Evolutionary conservation across 1,140 invertebrate genomes (phyloP).

Genomic region (Zaprionus africanus): DNA sequence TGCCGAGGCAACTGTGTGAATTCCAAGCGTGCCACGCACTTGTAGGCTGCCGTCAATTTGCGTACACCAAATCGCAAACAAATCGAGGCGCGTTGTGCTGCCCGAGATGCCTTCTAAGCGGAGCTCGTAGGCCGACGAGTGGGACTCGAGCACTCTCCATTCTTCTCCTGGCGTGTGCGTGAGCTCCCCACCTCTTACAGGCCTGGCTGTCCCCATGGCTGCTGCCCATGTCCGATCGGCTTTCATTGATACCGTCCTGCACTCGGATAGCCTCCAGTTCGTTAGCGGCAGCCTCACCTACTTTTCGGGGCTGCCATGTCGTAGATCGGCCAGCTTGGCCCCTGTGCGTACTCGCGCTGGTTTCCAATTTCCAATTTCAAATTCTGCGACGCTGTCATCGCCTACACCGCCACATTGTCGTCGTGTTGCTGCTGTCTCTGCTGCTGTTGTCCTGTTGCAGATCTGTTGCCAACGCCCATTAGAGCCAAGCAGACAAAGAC

Average conservation of each 20-base stretch:
- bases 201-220: slow-evolving; percentile 69
- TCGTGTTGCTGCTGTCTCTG: slow-evolving; percentile 37
- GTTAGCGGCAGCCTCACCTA: slow-evolving; percentile 68
- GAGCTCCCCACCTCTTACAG: slow-evolving; percentile 53
- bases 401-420: slow-evolving; percentile 60
- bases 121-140: slow-evolving; percentile 30
- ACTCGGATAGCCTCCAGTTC: slow-evolving; percentile 40
- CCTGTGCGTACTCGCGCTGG: slow-evolving; percentile 27
- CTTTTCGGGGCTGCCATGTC: slow-evolving; percentile 64
- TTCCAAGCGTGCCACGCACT: slow-evolving; percentile 43
- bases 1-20: slow-evolving; percentile 24
- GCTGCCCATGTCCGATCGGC: slow-evolving; percentile 70
- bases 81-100: slow-evolving; percentile 68
- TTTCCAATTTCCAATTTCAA: slow-evolving; percentile 59
- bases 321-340: slow-evolving; percentile 37
- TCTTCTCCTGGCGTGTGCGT: slow-evolving; percentile 48
- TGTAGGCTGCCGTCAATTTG: slow-evolving; percentile 62
- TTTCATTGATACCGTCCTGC: slow-evolving; percentile 64
- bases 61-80: slow-evolving; percentile 72
- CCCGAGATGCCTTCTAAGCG: slow-evolving; percentile 55
- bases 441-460: slow-evolving; percentile 29
- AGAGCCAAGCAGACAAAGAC: slow-evolving; percentile 40
- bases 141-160: not conserved
- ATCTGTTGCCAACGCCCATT: slow-evolving; percentile 70
- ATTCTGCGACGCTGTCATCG: slow-evolving; percentile 64